A percentile compares a stretch with the other conserved stretches of the same genome.
These are phyloP conservation scores for Cynaeus angustus DNA, from an alignment of 2,888 invertebrate species.

Conservation along the genomic window DNA sequence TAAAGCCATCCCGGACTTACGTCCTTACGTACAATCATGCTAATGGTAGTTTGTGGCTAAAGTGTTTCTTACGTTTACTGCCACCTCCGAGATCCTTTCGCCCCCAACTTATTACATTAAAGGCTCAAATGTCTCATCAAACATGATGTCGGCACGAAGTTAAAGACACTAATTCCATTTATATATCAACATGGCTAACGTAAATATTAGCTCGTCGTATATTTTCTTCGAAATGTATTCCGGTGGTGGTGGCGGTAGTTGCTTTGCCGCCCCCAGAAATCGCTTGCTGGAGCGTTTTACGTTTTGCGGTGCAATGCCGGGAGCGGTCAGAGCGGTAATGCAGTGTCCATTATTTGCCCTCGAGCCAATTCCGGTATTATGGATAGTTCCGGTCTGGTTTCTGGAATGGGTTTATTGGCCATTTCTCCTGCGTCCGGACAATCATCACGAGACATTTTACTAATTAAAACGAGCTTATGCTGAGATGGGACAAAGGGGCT, in stretches of 20 bases:
- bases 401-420: conserved; percentile 44
- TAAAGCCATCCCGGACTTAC: conserved; percentile 43
- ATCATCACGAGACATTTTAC: conserved; percentile 32
- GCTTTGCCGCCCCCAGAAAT: neutral
- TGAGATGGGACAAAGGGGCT: too few relatives aligned
- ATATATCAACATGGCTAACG: conserved; percentile 51
- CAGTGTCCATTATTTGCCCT: conserved; percentile 54
- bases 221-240: neutral
- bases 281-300: neutral
- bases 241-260: too few relatives aligned
- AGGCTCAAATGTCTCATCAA: conserved; percentile 55
- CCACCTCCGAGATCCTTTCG: conserved; percentile 46
- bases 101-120: conserved; percentile 53
- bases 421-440: conserved; percentile 34
- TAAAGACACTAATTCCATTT: conserved; percentile 52
- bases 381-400: conserved; percentile 52
- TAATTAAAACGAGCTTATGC: conserved; percentile 36
- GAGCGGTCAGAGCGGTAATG: conserved; percentile 50
- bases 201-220: conserved; percentile 48
- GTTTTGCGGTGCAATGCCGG: conserved; percentile 43
- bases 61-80: conserved; percentile 45
- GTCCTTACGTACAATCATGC: conserved; percentile 46
- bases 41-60: conserved; percentile 49
- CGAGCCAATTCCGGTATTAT: conserved; percentile 53
- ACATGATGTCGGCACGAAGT: conserved; percentile 49